Evolutionary conservation across 2,113 vertebrate genomes (phyloP).

Genomic region (Ardeotis arabs): DNA sequence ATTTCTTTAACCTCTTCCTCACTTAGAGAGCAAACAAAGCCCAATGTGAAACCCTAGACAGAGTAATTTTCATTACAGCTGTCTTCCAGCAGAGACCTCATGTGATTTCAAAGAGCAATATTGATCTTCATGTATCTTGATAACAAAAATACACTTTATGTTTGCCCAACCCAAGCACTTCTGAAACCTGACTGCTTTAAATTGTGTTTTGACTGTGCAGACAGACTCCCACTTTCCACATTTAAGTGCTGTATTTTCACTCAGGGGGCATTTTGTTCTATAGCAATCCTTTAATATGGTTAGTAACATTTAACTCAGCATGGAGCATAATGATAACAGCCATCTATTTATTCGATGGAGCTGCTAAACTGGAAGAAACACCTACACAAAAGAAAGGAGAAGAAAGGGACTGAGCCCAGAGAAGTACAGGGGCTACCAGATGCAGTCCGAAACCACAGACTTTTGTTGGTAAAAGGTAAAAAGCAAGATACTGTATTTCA

Average conservation of each 20-base stretch:
- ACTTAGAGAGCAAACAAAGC: not conserved
- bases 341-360: not conserved
- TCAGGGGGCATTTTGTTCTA: not conserved
- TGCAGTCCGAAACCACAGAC: not conserved
- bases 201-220: not conserved
- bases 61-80: not conserved
- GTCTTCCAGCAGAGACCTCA: not conserved
- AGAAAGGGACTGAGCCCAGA: not conserved
- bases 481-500: not conserved
- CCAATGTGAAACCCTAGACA: not conserved
- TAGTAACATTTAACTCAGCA: slow-evolving; percentile 12
- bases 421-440: not conserved
- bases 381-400: not conserved
- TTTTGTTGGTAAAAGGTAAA: not conserved
- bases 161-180: not conserved
- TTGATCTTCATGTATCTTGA: not conserved
- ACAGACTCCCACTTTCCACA: not conserved
- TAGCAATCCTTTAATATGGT: not conserved
- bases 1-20: not conserved
- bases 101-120: not conserved
- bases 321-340: not conserved
- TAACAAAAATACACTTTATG: not conserved
- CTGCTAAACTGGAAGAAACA: not conserved
- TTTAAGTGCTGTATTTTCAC: not conserved
- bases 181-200: not conserved